Conservation (phyloP, 2,888 invertebrate genomes). For the Parapristionchus giblindavisi region DNA sequence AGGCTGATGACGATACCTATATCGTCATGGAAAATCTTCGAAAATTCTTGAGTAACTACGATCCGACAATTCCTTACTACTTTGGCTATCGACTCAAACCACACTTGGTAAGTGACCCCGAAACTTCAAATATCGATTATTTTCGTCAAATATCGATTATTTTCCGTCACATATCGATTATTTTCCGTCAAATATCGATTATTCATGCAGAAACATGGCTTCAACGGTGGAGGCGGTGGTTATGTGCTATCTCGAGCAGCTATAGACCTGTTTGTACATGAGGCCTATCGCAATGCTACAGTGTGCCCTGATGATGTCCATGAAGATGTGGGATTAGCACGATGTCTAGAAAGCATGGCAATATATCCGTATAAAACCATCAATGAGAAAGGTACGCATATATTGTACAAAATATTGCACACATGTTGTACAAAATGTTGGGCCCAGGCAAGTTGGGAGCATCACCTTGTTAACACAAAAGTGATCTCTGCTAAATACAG, state of each 20-base stretch:
- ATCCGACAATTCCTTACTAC: conserved; percentile 53
- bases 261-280: conserved; percentile 44
- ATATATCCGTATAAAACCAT: conserved; percentile 54
- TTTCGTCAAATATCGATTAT: no score
- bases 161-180: no score
- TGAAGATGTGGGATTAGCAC: conserved; percentile 59
- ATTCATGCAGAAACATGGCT: conserved; percentile 56
- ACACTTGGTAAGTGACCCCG: conserved; percentile 43
- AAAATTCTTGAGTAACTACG: conserved; percentile 45
- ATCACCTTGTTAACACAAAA: no score
- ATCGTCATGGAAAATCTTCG: conserved; percentile 57
- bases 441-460: no score
- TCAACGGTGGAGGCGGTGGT: conserved; percentile 60
- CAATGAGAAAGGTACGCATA: conserved; percentile 38
- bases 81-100: conserved; percentile 57
- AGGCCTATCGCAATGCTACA: conserved; percentile 48
- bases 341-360: conserved; percentile 51
- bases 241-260: conserved; percentile 53
- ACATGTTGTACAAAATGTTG: not conserved
- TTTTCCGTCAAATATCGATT: no score
- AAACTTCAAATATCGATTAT: no score
- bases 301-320: conserved; percentile 53
- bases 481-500: no score
- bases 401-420: not conserved
- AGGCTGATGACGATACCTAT: conserved; percentile 64